Evolutionary conservation across 2,797 vertebrate genomes (phyloP), one percentile per base, ranked within the genome.

Genomic region (Toxotes lorentzi): DNA sequence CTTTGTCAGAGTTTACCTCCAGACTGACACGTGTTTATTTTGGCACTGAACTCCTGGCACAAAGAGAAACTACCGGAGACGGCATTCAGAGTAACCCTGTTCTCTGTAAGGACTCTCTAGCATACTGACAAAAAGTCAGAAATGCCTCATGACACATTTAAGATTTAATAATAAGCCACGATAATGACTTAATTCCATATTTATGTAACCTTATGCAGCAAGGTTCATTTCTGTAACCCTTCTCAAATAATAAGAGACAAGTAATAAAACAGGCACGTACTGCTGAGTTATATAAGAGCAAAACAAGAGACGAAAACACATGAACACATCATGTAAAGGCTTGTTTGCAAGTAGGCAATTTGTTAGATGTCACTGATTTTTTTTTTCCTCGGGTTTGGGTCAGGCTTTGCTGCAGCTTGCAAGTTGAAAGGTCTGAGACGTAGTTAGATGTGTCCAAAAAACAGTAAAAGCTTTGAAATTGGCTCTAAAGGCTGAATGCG

Each of bases 1-100:
- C 84, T 84, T 82, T 90, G 85, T 86, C 76, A 73, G 53, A 81
- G 77, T 87, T 89, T 83, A 89, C 85, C 79, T 78, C 81, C 53
- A 83, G 81, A 76, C 76, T 83, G 86, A 85, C 76, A 73, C 47
- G 23, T 81, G 77, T 89, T 88, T 85, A 57, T 64, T 85, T 87
- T 89, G 86, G 84, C 78, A n/a, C 43, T 11, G 21, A 16, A n/a
- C 50, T 62, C 32, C 51, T 51, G 78, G 73, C 81, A 79, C 73
- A 30, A 19, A 82, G 81, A 70, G 81, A 73, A 85, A 87, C 74
- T 75, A 70, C 63, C 21, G 47, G 64, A 78, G 84, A 79, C 48
- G 16, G 62, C 71, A 6, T 70, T 76, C 50, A 30, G 61, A 48
- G 70, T 53, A 30, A 47, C 47, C 38, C 81, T 54, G 64, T 53